These are phyloP conservation scores for Oceanites oceanicus DNA, from an alignment of 2,113 vertebrate genomes.

Conservation along the genomic window DNA sequence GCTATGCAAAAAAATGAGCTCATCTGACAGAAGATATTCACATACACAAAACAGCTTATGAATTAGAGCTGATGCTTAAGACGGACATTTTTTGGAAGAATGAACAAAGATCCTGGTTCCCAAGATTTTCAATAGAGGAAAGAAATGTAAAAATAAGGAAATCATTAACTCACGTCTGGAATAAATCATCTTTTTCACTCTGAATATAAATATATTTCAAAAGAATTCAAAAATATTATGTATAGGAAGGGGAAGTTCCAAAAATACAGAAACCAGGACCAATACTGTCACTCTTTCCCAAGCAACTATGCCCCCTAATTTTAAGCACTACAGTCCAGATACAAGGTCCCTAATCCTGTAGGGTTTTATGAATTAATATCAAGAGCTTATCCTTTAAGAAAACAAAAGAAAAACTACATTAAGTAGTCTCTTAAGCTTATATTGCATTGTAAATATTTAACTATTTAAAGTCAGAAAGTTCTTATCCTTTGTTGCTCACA, in stretches of 20 bases:
- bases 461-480: not conserved
- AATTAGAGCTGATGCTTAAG: not conserved
- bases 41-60: not conserved
- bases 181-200: not conserved
- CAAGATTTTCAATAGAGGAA: not conserved
- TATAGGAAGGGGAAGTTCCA: not conserved
- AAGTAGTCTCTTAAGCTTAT: not conserved
- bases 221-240: conserved; percentile 22
- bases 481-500: not conserved
- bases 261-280: not conserved
- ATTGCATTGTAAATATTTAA: not conserved
- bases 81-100: not conserved
- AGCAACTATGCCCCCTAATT: not conserved
- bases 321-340: not conserved
- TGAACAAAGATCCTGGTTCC: not conserved
- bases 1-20: not conserved
- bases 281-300: not conserved
- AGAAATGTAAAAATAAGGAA: conserved; percentile 14
- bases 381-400: not conserved
- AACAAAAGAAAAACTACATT: not conserved
- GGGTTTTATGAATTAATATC: not conserved
- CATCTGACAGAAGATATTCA: not conserved
- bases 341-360: not conserved
- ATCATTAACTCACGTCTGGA: conserved; percentile 3
- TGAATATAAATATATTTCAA: not conserved